Conservation (phyloP, 2,888 invertebrate genomes). For the Bellardia pandia region DNA sequence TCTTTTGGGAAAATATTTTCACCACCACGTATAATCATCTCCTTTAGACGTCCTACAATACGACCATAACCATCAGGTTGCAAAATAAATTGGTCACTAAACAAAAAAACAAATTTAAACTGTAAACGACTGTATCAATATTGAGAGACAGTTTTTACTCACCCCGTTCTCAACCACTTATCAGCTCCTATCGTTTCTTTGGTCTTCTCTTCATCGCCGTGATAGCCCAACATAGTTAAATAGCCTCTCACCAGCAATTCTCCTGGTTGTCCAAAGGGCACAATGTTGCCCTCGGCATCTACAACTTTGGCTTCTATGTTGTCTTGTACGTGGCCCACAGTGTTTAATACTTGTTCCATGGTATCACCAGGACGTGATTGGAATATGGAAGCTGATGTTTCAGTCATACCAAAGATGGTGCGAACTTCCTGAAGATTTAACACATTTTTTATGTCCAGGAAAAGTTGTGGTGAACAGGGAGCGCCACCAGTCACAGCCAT, state of each 20-base stretch:
- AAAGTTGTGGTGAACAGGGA: constrained; percentile 87
- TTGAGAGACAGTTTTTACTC: constrained; percentile 66
- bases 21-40: constrained; percentile 92
- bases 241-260: constrained; percentile 91
- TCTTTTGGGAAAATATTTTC: constrained; percentile 93
- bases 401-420: constrained; percentile 87
- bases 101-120: neutral
- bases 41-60: constrained; percentile 90
- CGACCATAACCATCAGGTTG: constrained; percentile 88
- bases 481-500: constrained; percentile 90
- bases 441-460: constrained; percentile 84
- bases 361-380: constrained; percentile 85
- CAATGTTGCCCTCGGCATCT: constrained; percentile 86
- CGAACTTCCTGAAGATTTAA: constrained; percentile 85
- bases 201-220: constrained; percentile 89
- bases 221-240: constrained; percentile 89
- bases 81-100: constrained; percentile 86
- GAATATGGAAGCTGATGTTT: constrained; percentile 85
- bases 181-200: constrained; percentile 87
- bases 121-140: neutral
- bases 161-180: constrained; percentile 92
- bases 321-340: constrained; percentile 86
- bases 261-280: constrained; percentile 88
- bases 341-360: constrained; percentile 83
- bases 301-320: constrained; percentile 87